These are phyloP conservation scores for Sphaerophoria rueppellii DNA, from an alignment of 2,888 invertebrate genomes.

Conservation along the genomic window DNA sequence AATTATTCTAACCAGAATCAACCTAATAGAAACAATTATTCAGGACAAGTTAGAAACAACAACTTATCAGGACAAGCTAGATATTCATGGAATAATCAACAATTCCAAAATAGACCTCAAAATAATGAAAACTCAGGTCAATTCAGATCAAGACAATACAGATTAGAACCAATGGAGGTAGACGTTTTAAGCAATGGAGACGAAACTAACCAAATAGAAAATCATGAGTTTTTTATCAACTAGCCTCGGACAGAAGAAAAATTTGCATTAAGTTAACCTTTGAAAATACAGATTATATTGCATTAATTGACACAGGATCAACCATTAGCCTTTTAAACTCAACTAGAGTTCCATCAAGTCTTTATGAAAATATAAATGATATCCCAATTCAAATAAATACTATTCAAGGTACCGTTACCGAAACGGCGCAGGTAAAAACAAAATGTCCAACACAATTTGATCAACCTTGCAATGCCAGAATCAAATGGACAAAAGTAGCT, in stretches of 20 bases:
- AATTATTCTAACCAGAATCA: too few species aligned
- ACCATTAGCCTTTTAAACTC: too few species aligned
- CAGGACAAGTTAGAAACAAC: background rate
- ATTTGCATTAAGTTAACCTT: slow-evolving; percentile 7
- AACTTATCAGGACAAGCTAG: too few species aligned
- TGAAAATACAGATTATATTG: slow-evolving; percentile 2
- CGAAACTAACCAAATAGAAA: slow-evolving; percentile 39
- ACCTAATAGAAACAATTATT: too few species aligned
- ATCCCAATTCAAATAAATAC: slow-evolving; percentile 65
- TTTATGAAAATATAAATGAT: too few species aligned
- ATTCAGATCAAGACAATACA: too few species aligned
- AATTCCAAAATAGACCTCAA: too few species aligned
- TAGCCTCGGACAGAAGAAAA: slow-evolving; percentile 40
- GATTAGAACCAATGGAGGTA: slow-evolving; percentile 20
- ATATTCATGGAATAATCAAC: too few species aligned
- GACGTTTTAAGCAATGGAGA: slow-evolving; percentile 1
- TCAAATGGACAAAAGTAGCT: slow-evolving; percentile 56
- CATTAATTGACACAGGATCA: too few species aligned
- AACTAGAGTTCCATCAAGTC: too few species aligned
- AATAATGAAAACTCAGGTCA: too few species aligned
- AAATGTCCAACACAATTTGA: slow-evolving; percentile 62
- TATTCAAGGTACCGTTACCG: slow-evolving; percentile 34
- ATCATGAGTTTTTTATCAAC: slow-evolving; percentile 49
- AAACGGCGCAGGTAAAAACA: slow-evolving; percentile 60
- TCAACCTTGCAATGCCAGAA: slow-evolving; percentile 59